These are phyloP conservation scores for Eulemur rufifrons DNA, from an alignment of 2,113 vertebrate species.

Conservation along the genomic window DNA sequence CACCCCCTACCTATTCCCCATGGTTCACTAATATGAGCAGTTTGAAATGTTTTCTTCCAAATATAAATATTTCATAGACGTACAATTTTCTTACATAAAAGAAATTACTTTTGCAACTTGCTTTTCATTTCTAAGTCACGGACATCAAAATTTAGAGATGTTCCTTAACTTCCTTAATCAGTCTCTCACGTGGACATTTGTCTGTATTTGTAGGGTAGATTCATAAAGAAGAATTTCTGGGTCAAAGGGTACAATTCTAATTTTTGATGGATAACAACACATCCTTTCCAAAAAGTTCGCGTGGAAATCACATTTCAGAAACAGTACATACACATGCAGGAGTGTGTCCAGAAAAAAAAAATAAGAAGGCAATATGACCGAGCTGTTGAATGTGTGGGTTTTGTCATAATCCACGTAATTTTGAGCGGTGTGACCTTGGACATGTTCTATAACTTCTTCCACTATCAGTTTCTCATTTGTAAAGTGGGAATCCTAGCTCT, in stretches of 20 bases:
- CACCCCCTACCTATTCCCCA: background rate
- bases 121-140: slow-evolving; percentile 11
- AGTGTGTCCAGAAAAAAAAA: background rate
- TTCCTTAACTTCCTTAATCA: background rate
- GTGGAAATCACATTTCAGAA: background rate
- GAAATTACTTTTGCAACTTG: background rate
- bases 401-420: background rate
- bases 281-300: background rate
- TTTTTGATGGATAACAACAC: background rate
- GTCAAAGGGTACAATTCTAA: background rate
- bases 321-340: background rate
- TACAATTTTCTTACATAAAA: slow-evolving; percentile 29
- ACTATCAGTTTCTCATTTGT: background rate
- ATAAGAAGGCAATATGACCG: background rate
- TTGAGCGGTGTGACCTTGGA: background rate
- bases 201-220: background rate
- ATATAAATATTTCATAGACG: slow-evolving; percentile 23
- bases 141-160: background rate
- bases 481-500: background rate
- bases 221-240: slow-evolving; percentile 1
- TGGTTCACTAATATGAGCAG: background rate
- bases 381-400: background rate
- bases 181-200: background rate
- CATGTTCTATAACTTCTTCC: background rate
- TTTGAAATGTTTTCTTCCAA: slow-evolving; percentile 4